phyloP scores from a whole-genome alignment of 2,113 vertebrate genomes.

The Tyto alba region DNA sequence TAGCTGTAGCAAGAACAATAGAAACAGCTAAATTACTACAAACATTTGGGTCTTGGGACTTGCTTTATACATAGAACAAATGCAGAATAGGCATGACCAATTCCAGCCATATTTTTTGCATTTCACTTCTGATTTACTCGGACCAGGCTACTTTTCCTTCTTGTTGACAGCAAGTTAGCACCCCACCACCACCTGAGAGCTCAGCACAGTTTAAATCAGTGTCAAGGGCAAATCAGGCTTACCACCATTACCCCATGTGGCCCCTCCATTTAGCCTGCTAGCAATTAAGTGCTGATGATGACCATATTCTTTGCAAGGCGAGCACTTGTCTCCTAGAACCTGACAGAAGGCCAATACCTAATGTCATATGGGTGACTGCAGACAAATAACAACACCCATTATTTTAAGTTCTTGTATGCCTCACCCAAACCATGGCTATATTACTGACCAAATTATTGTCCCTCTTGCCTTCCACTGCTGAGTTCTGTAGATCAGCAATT shows the following conservation, averaged over 20 bases:
- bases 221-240: not conserved
- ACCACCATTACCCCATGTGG: not conserved
- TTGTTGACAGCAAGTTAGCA: not conserved
- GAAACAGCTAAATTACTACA: not conserved
- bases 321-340: not conserved
- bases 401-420: not conserved
- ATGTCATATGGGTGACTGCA: not conserved
- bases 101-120: not conserved
- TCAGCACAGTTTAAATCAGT: not conserved
- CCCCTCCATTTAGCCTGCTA: not conserved
- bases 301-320: not conserved
- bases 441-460: not conserved
- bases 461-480: not conserved
- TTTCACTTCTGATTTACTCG: not conserved
- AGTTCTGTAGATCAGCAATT: not conserved
- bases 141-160: not conserved
- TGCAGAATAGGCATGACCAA: accelerated
- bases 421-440: not conserved
- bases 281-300: not conserved
- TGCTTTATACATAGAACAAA: not conserved
- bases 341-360: not conserved
- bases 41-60: not conserved
- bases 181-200: not conserved
- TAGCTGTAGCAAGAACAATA: not conserved
- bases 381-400: not conserved